Evolutionary conservation across 2,113 vertebrate genomes (phyloP), one percentile per base, ranked within the genome.

Genomic region (Entomyzon cyanotis): DNA sequence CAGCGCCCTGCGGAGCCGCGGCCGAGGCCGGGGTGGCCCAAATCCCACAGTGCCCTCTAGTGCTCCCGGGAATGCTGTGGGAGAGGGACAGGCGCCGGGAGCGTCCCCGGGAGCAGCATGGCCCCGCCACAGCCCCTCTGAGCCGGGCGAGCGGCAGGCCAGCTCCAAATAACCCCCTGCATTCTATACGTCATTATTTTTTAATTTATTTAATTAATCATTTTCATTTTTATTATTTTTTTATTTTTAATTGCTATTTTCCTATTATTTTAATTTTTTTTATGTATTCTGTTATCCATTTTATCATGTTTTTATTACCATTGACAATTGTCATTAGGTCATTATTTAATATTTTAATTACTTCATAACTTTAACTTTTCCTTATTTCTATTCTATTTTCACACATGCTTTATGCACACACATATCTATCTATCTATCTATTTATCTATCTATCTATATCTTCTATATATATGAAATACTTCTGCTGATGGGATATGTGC

Each of bases 41-140:
- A 98, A 98, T 98, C 96, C 98, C 97, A 98, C 98, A 99, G 98
- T 98, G 99, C 99, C 99, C 98, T 98, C 99, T 99, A 99, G 99
- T 98, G 99, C 98, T 97, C 53, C 77, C 39, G 92, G 90, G 73
- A 68, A 75, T 60, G 87, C 87, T 68, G 87, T 25, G 78, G 77
- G 10, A 85, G 82, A 16, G 77, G 77, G 28, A 53, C 60, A 18
- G 62, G 24, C 69, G 0, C 77, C 37, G 46, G 50, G 69, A 89
- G 77, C 77, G 8, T 58, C 78, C 52, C 77, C 68, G 68, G 67
- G 11, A 83, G 70, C 78, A 33, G 70, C 69, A n/a, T 44, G 49
- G 27, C 64, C 69, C 37, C 28, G 49, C 2, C 37, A 5, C 50
- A 23, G 62, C 41, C 64, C 65, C 17, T 11, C 85, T 14, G 64